phyloP scores from a whole-genome alignment of 2,797 vertebrate species.

The Rhyacichthys aspro region DNA sequence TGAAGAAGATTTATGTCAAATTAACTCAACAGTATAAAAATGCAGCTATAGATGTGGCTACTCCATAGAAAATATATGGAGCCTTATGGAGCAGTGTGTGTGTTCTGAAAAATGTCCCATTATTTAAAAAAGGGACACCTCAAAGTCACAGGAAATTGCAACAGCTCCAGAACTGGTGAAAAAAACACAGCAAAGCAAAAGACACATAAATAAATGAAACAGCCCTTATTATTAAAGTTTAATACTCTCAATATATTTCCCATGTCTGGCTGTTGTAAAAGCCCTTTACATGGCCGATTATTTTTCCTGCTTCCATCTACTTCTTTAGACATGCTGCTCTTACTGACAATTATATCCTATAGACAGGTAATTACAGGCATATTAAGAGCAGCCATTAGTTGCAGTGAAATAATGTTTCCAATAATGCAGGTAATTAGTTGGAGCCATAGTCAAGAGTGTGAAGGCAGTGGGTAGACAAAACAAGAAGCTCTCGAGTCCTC shows the following conservation, averaged over 20 bases:
- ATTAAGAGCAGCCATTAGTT: constrained; percentile 69
- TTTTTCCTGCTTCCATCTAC: constrained; percentile 9
- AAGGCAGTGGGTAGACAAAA: constrained; percentile 45
- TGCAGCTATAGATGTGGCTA: background rate
- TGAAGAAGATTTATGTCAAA: constrained; percentile 17
- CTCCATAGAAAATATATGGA: background rate
- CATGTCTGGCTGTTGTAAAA: constrained; percentile 39
- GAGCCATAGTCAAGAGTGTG: constrained; percentile 45
- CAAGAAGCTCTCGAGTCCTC: constrained; percentile 42
- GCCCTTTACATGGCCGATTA: constrained; percentile 28
- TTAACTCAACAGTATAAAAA: constrained; percentile 5
- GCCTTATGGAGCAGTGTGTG: constrained; percentile 1
- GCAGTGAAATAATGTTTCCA: constrained; percentile 62
- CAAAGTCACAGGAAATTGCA: constrained; percentile 31
- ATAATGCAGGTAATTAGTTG: constrained; percentile 72
- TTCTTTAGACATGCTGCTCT: constrained; percentile 36
- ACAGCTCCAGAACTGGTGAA: background rate
- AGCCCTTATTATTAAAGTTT: constrained; percentile 17
- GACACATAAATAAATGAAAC: constrained; percentile 1
- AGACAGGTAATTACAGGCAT: constrained; percentile 71
- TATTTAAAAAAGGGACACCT: constrained; percentile 7
- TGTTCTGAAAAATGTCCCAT: constrained; percentile 4
- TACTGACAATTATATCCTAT: constrained; percentile 71
- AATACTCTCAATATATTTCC: constrained; percentile 36
- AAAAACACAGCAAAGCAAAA: background rate